phyloP scores from a whole-genome alignment of 2,888 invertebrate genomes.

The Philhelius pedissequus region DNA sequence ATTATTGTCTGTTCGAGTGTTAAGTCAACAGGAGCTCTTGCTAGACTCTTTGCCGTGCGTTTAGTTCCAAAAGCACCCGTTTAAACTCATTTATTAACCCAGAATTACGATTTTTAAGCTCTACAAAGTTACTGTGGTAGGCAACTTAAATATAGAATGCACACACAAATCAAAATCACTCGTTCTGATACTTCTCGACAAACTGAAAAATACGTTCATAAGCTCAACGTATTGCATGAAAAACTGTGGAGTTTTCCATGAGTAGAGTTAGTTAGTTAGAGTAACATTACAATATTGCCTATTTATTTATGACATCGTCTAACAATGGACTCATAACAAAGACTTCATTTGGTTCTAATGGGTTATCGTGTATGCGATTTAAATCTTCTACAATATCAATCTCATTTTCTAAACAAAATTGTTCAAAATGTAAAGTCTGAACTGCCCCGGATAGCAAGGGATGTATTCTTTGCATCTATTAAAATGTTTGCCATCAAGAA shows the following conservation, averaged over 20 bases:
- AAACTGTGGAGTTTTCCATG: too few relatives aligned
- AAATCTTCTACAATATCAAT: neutral
- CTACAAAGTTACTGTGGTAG: neutral
- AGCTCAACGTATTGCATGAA: too few relatives aligned
- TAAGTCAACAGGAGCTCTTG: conserved; percentile 1
- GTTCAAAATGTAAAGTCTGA: neutral
- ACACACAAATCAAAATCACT: neutral
- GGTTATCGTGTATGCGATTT: neutral
- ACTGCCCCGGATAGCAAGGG: neutral
- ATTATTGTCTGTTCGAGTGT: too few relatives aligned
- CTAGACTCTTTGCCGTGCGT: neutral
- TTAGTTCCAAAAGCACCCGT: neutral
- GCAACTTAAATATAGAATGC: neutral
- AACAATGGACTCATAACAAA: too few relatives aligned
- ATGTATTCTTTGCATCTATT: neutral
- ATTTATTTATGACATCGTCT: too few relatives aligned
- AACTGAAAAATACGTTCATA: too few relatives aligned
- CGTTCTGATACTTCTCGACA: neutral
- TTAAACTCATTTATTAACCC: neutral
- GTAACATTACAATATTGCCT: neutral
- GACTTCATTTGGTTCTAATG: neutral
- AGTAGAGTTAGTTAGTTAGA: too few relatives aligned
- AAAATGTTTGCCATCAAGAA: neutral
- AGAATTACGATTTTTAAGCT: neutral
- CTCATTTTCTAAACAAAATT: neutral